Percentiles rank a stretch among this genome's conserved stretches.
Conservation (phyloP, 1,140 invertebrate genomes). For the Trachymyrmex septentrionalis region DNA sequence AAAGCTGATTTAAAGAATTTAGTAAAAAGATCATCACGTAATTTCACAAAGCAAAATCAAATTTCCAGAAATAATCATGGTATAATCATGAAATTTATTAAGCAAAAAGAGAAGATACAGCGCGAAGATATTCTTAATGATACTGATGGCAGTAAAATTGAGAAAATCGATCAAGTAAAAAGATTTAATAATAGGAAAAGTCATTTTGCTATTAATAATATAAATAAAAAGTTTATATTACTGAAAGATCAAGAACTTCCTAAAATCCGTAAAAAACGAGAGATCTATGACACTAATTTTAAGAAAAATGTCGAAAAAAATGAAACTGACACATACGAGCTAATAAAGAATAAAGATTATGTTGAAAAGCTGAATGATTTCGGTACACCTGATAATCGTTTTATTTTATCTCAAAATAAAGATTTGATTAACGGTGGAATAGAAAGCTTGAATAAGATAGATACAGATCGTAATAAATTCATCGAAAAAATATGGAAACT, state of each 20-base stretch:
- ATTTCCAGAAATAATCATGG: not conserved
- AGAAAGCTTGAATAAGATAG: not conserved
- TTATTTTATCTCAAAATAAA: conserved; percentile 63
- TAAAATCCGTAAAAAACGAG: not conserved
- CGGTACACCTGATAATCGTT: conserved; percentile 38
- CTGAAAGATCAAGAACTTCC: not conserved
- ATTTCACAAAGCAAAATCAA: conserved; percentile 4
- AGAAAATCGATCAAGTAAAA: not conserved
- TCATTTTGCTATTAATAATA: not conserved
- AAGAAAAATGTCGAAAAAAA: conserved; percentile 1
- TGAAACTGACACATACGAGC: not conserved
- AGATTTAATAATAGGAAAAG: not conserved
- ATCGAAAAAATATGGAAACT: not conserved
- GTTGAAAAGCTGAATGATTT: not conserved
- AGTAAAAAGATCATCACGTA: too few relatives aligned
- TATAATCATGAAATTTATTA: not conserved
- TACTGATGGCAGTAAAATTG: not conserved
- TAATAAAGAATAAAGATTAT: not conserved
- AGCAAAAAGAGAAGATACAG: not conserved
- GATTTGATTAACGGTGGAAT: not conserved
- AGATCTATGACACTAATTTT: not conserved
- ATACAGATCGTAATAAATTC: not conserved
- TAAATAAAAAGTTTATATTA: not conserved
- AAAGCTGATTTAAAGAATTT: not conserved
- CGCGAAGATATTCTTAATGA: not conserved